Base-by-base conservation (phyloP, 2,888 invertebrate species). In the Oligia latruncula region DNA sequence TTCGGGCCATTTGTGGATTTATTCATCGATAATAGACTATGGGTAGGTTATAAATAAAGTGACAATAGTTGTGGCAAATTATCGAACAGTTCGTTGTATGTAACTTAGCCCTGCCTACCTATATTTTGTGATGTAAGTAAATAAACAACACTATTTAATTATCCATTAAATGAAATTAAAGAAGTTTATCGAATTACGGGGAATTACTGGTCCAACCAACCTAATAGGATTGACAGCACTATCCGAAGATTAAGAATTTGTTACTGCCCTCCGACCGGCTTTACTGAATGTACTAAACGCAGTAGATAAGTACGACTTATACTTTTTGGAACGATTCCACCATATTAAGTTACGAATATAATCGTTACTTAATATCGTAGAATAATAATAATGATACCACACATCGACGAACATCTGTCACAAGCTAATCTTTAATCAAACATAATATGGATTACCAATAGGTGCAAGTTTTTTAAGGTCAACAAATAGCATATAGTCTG, bases 371-470 rank as follows among this genome's bases (percentile, higher is more conserved):
- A 49, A 71, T 23, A 71, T 35, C 2, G 60, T 23, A 29, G n/a
- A 11, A 70, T 13, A 71, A n/a, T 46, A 70, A 74, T 9, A 71
- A 29, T 74, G 35, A 71, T 77, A 15, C 23, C 23, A 40, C 60
- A 60, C 15, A 77, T 46, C 76, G 17, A 62, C 43, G 29, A 70
- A 55, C 43, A 73, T 64, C 62, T 70, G 78, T 40, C 35, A 13
- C 46, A 60, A 40, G 13, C 60, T 70, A 64, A 83, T 67, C 65
- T 52, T 49, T 78, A 46, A 73, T 73, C 67, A 64, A 74, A 71
- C 70, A 71, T 79, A 82, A 71, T 73, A 82, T 79, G 65, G 83
- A 81, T 82, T 76, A 49, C 15, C 4, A 4, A 85, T 76, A 17
- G 46, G 11, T 35, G 58, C 55, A 85, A 75, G 60, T 75, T 65